Conservation (phyloP, 1,140 invertebrate genomes). For the Aphaenogaster rudis region DNA sequence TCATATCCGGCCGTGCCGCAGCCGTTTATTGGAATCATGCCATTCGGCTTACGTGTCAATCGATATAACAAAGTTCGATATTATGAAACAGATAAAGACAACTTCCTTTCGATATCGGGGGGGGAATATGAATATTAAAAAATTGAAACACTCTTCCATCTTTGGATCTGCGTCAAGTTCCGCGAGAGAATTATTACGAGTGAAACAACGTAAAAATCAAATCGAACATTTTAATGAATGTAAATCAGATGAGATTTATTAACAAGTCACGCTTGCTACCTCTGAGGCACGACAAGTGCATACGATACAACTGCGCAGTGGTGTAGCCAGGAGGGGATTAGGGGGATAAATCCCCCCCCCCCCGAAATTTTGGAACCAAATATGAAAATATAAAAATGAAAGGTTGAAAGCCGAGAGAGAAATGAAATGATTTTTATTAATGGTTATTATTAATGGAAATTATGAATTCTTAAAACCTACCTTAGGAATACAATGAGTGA, state of each 20-base stretch:
- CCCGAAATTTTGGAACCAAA: too few relatives aligned
- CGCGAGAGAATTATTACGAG: neutral
- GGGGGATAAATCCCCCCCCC: too few relatives aligned
- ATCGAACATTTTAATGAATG: neutral
- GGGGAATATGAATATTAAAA: neutral
- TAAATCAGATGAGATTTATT: constrained; percentile 2
- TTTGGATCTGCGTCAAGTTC: too few relatives aligned
- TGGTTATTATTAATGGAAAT: too few relatives aligned
- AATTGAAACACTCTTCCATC: neutral
- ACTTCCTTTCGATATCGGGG: neutral
- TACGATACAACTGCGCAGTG: too few relatives aligned
- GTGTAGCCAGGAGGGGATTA: too few relatives aligned
- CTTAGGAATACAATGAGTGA: too few relatives aligned
- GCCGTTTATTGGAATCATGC: neutral
- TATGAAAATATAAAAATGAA: too few relatives aligned
- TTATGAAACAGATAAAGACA: neutral
- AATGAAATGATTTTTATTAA: too few relatives aligned
- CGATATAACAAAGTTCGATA: constrained; percentile 24
- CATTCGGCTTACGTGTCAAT: constrained; percentile 25
- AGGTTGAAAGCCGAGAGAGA: too few relatives aligned
- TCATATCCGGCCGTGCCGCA: neutral
- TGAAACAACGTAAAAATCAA: neutral
- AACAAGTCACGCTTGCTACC: neutral
- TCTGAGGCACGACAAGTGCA: too few relatives aligned
- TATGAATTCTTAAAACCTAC: too few relatives aligned